Conservation (phyloP, 2,113 vertebrate species). For the Cacatua alba region DNA sequence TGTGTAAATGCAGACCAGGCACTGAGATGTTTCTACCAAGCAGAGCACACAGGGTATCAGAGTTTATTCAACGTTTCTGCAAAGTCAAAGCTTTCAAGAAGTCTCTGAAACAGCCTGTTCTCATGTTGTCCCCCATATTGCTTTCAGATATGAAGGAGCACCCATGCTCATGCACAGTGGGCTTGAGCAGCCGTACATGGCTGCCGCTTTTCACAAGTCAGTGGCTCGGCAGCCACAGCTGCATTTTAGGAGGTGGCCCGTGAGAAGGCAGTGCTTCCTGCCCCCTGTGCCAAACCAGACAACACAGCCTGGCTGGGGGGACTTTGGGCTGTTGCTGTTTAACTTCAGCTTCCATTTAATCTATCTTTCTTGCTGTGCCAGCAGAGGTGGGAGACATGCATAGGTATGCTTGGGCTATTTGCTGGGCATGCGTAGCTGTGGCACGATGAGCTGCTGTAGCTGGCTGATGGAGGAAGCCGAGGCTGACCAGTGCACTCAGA, state of each 20-base stretch:
- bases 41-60: neutral
- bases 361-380: neutral
- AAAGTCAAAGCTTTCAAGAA: neutral
- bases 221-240: neutral
- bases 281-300: neutral
- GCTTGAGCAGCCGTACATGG: accelerated
- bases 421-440: neutral
- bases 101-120: neutral
- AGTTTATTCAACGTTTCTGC: neutral
- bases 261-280: neutral
- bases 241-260: neutral
- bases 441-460: accelerated
- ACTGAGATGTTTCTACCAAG: neutral
- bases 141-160: neutral
- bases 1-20: neutral
- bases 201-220: neutral
- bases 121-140: neutral
- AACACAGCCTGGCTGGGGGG: neutral
- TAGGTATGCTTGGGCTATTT: neutral
- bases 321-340: neutral
- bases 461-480: neutral
- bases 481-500: neutral
- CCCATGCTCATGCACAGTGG: neutral
- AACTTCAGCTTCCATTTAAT: neutral
- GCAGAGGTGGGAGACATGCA: neutral